phyloP scores from a whole-genome alignment of 2,113 vertebrate species.

The Martes martes region DNA sequence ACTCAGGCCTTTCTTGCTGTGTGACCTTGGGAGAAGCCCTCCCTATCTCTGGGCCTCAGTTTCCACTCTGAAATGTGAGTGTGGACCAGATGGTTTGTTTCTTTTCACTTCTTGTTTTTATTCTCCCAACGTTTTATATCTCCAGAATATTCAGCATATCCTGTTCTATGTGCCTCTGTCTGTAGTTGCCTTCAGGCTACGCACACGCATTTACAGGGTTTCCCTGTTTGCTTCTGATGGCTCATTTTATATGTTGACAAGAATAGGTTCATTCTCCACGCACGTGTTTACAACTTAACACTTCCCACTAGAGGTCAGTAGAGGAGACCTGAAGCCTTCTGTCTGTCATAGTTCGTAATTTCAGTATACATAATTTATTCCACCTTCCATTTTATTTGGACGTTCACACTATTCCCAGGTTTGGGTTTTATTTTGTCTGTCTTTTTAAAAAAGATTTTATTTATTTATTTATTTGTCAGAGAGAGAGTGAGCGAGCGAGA shows the following conservation, averaged over 20 bases:
- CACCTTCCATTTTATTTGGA: neutral
- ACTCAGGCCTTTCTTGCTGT: too few species aligned
- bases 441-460: neutral
- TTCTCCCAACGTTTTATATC: neutral
- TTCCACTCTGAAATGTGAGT: neutral
- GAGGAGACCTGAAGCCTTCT: neutral
- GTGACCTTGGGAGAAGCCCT: neutral
- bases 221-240: neutral
- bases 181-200: neutral
- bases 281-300: neutral
- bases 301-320: neutral
- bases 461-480: neutral
- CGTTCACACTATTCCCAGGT: neutral
- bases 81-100: neutral
- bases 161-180: too few species aligned
- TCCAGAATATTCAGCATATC: neutral
- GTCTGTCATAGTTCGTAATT: too few species aligned
- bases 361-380: too few species aligned
- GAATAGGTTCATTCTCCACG: neutral
- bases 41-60: neutral
- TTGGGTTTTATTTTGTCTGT: neutral
- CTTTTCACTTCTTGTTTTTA: neutral
- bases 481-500: too few species aligned
- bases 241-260: neutral
- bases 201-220: neutral